Conservation (phyloP, 2,888 invertebrate genomes). For the Cephus pulcher region DNA sequence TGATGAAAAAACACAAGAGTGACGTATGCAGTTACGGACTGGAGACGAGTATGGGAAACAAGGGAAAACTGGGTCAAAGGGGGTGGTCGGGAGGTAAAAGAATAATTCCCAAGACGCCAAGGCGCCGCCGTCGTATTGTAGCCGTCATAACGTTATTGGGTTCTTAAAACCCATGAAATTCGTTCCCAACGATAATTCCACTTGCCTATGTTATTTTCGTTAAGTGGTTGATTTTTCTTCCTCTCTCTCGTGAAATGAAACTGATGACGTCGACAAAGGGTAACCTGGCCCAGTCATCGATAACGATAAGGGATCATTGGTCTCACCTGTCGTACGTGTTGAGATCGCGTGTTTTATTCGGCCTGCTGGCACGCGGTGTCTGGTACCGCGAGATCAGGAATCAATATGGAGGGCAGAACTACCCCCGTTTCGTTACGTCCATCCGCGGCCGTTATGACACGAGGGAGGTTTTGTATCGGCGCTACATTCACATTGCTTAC, state of each 20-base stretch:
- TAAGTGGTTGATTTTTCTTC: not conserved
- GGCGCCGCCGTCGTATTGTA: slow-evolving; percentile 43
- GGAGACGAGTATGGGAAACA: slow-evolving; percentile 22
- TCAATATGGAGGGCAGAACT: slow-evolving; percentile 7
- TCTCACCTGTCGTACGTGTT: not conserved
- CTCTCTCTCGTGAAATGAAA: no score
- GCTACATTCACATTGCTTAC: not conserved
- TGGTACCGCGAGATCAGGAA: slow-evolving; percentile 15
- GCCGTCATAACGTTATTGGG: not conserved
- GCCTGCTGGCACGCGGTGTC: not conserved
- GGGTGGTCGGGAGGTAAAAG: slow-evolving; percentile 20
- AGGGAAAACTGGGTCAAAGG: slow-evolving; percentile 21
- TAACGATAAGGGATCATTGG: not conserved
- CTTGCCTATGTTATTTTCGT: not conserved
- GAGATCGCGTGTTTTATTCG: not conserved
- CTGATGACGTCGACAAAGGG: no score
- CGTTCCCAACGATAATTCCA: not conserved
- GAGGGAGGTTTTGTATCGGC: not conserved
- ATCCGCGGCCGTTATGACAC: not conserved
- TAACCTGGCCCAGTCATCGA: not conserved
- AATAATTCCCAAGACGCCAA: slow-evolving; percentile 54
- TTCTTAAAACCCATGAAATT: not conserved
- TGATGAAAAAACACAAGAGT: not conserved
- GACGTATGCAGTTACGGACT: not conserved
- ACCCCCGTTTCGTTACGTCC: not conserved